phyloP scores from a whole-genome alignment of 1,140 invertebrate species.

The Tetranychus urticae region DNA sequence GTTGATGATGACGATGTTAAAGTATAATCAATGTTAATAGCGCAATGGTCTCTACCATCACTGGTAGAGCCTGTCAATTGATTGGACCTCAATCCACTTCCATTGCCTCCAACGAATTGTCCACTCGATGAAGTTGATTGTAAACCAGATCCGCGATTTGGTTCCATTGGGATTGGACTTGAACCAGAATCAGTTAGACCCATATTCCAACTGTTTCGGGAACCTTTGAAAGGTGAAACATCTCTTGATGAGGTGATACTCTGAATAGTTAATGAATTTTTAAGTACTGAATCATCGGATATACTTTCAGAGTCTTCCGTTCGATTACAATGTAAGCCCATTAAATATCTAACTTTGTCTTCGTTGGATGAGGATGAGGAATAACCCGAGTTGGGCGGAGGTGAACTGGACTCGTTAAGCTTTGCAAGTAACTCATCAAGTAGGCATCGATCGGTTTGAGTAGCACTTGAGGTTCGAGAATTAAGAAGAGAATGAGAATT shows the following conservation, averaged over 20 bases:
- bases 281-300: slow-evolving; percentile 8
- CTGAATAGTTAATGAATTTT: slow-evolving; percentile 6
- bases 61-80: neutral
- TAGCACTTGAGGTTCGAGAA: neutral
- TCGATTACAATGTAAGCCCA: slow-evolving; percentile 1
- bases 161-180: neutral
- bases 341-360: slow-evolving; percentile 8
- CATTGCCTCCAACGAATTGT: no score
- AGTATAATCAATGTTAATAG: slow-evolving; percentile 9
- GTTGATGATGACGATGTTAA: neutral
- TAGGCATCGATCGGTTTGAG: slow-evolving; percentile 4
- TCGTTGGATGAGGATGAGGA: slow-evolving; percentile 10
- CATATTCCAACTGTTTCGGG: slow-evolving; percentile 5
- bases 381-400: slow-evolving; percentile 11
- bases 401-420: slow-evolving; percentile 8
- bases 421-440: slow-evolving; percentile 3
- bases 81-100: neutral
- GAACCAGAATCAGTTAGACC: neutral
- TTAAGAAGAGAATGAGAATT: no score
- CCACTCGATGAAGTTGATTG: neutral
- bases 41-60: neutral
- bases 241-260: slow-evolving; percentile 3
- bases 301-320: slow-evolving; percentile 6
- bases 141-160: neutral
- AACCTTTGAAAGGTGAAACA: slow-evolving; percentile 3